A percentile compares a stretch with the other conserved stretches of the same genome.
These are phyloP conservation scores for Psittacula cyanocephala DNA, from an alignment of 2,113 vertebrate species.

Conservation along the genomic window DNA sequence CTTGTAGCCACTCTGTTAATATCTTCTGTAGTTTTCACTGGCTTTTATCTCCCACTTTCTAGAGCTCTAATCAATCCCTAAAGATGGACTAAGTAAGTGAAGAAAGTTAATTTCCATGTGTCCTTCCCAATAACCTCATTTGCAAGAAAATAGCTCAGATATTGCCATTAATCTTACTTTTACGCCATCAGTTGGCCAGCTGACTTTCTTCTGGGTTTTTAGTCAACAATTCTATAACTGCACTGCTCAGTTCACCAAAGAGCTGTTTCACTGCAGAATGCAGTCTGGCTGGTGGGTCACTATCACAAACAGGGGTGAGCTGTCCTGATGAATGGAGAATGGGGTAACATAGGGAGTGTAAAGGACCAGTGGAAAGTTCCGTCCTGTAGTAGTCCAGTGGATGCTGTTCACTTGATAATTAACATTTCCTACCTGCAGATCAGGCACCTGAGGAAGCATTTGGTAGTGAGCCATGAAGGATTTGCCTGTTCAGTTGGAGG, in stretches of 20 bases:
- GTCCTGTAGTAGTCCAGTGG: neutral
- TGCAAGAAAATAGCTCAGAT: constrained; percentile 36
- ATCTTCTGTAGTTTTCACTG: neutral
- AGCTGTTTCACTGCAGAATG: neutral
- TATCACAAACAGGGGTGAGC: neutral
- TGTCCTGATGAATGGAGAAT: neutral
- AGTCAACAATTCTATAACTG: neutral
- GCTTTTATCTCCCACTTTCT: constrained; percentile 11
- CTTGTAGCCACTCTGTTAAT: neutral
- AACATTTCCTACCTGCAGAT: neutral
- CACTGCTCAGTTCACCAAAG: neutral
- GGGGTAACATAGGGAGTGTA: neutral
- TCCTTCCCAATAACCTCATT: constrained; percentile 53
- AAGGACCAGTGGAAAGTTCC: neutral
- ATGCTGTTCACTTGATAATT: neutral
- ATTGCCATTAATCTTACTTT: constrained; percentile 22
- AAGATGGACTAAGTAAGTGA: constrained; percentile 3
- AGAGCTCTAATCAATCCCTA: neutral
- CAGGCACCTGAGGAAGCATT: neutral
- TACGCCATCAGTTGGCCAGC: neutral
- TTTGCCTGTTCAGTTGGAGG: neutral
- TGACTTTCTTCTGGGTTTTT: neutral
- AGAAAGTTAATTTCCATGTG: constrained; percentile 37
- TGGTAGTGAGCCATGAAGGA: neutral
- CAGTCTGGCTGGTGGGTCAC: neutral